phyloP scores from a whole-genome alignment of 2,797 vertebrate genomes.

The Natrix natrix region DNA sequence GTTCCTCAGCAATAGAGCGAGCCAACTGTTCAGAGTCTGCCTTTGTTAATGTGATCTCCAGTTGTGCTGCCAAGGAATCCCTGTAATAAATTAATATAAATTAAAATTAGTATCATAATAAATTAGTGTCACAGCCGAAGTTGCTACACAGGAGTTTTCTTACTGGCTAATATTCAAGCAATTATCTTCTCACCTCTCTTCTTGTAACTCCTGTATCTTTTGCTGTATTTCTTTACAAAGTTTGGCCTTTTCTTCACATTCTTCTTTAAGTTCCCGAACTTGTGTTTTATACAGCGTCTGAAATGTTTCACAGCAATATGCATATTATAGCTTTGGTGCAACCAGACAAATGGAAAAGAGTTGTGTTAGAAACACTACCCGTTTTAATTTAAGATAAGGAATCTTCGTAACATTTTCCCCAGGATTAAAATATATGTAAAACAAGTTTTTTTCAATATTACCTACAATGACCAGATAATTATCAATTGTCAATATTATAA shows the following conservation, averaged over 20 bases:
- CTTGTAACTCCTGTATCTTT: conserved; percentile 85
- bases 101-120: background rate
- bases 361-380: background rate
- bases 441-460: background rate
- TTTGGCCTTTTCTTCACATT: conserved; percentile 87
- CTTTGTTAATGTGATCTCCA: conserved; percentile 92
- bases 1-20: conserved; percentile 93
- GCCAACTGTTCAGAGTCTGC: conserved; percentile 93
- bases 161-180: background rate
- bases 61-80: conserved; percentile 86
- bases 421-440: background rate
- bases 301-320: conserved; percentile 42
- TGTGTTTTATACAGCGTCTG: conserved; percentile 98
- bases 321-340: background rate
- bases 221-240: conserved; percentile 84
- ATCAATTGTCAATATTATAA: background rate
- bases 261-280: conserved; percentile 92
- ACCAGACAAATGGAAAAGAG: background rate
- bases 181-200: conserved; percentile 81
- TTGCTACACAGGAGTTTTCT: background rate
- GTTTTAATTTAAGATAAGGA: background rate
- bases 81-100: conserved; percentile 65
- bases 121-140: background rate
- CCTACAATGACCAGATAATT: background rate
- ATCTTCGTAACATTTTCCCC: background rate